phyloP scores from a whole-genome alignment of 2,888 invertebrate genomes.

The Agrilus cyanescens region DNA sequence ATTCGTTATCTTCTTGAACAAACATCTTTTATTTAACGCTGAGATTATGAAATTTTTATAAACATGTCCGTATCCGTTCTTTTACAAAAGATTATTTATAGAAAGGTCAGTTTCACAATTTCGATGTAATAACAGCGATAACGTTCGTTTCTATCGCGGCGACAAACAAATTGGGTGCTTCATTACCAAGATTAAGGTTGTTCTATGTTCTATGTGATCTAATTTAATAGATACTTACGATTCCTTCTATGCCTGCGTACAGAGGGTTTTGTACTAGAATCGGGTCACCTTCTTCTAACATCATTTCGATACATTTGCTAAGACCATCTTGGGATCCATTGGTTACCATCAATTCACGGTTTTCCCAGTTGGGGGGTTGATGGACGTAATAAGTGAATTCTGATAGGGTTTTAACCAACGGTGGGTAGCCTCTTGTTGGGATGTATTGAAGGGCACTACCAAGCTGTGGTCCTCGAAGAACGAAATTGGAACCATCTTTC shows the following conservation, averaged over 20 bases:
- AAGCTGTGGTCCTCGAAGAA: conserved; percentile 46
- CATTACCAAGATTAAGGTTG: not conserved
- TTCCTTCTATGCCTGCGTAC: conserved; percentile 56
- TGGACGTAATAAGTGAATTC: conserved; percentile 52
- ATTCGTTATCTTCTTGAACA: too few relatives aligned
- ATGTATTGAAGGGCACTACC: conserved; percentile 61
- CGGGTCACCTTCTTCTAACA: conserved; percentile 57
- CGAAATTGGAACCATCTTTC: conserved; percentile 41
- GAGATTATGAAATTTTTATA: not conserved
- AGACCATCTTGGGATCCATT: conserved; percentile 70
- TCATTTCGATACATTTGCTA: conserved; percentile 59
- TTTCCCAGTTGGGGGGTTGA: conserved; percentile 50
- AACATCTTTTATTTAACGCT: too few relatives aligned
- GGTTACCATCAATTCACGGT: conserved; percentile 53
- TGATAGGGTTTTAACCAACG: conserved; percentile 46
- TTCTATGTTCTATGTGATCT: too few relatives aligned
- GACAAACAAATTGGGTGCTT: not conserved
- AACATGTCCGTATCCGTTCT: too few relatives aligned
- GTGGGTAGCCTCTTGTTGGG: conserved; percentile 56
- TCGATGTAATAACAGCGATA: not conserved
- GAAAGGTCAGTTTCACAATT: not conserved
- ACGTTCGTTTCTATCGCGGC: not conserved
- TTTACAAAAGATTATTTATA: not conserved
- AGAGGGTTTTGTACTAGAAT: conserved; percentile 58
- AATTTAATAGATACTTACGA: conserved; percentile 40